These are phyloP conservation scores for Dexiosoma caninum DNA, from an alignment of 2,888 invertebrate genomes.

Conservation along the genomic window DNA sequence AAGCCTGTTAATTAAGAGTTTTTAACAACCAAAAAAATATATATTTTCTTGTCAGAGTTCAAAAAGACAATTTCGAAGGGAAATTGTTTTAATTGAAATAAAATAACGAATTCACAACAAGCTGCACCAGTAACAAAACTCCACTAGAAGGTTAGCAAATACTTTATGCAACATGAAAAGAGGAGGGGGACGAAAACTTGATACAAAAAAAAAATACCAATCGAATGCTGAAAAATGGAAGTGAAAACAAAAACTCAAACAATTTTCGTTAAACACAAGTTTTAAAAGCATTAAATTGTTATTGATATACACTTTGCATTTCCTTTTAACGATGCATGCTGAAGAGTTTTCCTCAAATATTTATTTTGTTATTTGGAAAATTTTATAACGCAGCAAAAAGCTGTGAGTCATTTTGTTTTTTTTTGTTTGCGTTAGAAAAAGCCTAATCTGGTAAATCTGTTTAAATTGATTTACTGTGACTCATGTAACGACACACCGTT, in stretches of 20 bases:
- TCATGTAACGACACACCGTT: too few species aligned
- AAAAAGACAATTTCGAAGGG: conserved; percentile 50
- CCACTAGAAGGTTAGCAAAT: conserved; percentile 1
- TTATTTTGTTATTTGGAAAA: not conserved
- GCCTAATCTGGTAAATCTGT: too few species aligned
- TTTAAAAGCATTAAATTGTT: conserved; percentile 38
- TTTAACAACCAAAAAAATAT: too few species aligned
- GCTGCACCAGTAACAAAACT: not conserved
- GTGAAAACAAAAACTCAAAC: conserved; percentile 7
- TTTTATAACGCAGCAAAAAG: not conserved
- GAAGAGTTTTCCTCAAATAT: not conserved
- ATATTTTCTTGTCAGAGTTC: conserved; percentile 50
- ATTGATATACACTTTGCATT: too few species aligned
- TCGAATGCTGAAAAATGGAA: conserved; percentile 10
- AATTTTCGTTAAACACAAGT: conserved; percentile 4
- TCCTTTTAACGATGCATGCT: not conserved
- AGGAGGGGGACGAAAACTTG: not conserved
- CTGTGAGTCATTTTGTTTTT: too few species aligned
- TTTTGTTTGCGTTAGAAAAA: too few species aligned
- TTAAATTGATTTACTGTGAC: too few species aligned
- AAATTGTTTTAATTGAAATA: conserved; percentile 57
- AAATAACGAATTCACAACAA: conserved; percentile 45
- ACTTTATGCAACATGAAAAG: not conserved
- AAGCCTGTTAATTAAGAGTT: conserved; percentile 63
- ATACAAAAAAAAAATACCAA: conserved; percentile 12